These are phyloP conservation scores for Merluccius polli DNA, from an alignment of 2,797 vertebrate genomes.

Conservation along the genomic window DNA sequence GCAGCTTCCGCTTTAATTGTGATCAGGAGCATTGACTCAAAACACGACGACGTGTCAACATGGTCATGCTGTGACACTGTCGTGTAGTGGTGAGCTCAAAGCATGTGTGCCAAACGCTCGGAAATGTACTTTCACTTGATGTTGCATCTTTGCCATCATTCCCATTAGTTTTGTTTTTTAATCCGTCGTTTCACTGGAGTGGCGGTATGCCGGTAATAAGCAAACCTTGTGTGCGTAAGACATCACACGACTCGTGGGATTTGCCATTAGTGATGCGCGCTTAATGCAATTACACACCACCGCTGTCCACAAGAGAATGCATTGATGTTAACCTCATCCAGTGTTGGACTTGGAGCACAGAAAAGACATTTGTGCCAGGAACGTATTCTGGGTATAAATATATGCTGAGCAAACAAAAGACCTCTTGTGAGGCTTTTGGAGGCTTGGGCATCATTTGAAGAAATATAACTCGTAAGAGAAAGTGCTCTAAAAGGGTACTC, in stretches of 20 bases:
- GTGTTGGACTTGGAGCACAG: not conserved
- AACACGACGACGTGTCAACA: not conserved
- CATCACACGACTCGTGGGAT: not conserved
- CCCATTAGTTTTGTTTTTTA: not conserved
- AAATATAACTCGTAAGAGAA: not conserved
- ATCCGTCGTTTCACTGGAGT: not conserved
- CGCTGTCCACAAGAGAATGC: not conserved
- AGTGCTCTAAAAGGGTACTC: not conserved
- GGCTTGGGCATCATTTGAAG: not conserved
- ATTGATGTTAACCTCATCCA: not conserved
- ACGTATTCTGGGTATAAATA: not conserved
- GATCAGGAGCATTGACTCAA: not conserved
- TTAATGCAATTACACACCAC: not conserved
- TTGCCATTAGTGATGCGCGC: not conserved
- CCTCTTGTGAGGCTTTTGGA: not conserved
- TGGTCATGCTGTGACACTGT: not conserved
- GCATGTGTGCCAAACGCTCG: not conserved
- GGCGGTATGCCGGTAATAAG: not conserved
- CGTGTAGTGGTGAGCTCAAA: not conserved
- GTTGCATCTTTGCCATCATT: not conserved
- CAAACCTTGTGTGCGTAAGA: not conserved
- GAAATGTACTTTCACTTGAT: not conserved
- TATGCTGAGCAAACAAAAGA: not conserved
- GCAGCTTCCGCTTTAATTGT: conserved; percentile 27
- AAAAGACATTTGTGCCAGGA: not conserved